Conservation (phyloP, 1,140 invertebrate genomes). For the Sitobion miscanthi region DNA sequence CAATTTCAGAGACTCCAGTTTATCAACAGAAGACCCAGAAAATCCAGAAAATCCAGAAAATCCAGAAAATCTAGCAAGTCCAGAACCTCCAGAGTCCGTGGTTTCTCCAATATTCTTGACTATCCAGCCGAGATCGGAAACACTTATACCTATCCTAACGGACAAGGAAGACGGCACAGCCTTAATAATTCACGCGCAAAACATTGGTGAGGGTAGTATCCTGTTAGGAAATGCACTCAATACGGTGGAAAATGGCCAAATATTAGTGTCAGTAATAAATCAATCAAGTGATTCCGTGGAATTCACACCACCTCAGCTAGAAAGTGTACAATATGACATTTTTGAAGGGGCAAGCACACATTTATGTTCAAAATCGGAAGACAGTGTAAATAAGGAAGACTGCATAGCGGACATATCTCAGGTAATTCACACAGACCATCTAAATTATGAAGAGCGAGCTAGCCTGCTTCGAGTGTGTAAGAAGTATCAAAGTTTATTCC, state of each 20-base stretch:
- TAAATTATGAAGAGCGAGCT: neutral
- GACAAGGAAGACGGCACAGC: neutral
- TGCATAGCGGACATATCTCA: too few relatives aligned
- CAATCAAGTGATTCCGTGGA: neutral
- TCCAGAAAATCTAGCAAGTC: neutral
- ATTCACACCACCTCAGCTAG: neutral
- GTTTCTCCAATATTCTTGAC: neutral
- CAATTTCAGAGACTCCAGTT: neutral
- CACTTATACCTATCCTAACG: neutral
- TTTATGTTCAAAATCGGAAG: neutral
- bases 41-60: neutral
- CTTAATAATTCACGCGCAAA: neutral
- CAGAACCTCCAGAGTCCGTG: too few relatives aligned
- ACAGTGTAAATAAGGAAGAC: too few relatives aligned
- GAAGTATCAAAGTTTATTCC: too few relatives aligned
- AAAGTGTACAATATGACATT: neutral
- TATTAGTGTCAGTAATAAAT: neutral
- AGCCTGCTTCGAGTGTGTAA: too few relatives aligned
- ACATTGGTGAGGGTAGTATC: neutral
- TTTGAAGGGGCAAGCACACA: neutral
- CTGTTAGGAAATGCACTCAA: neutral
- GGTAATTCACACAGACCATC: neutral
- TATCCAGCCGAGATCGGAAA: neutral
- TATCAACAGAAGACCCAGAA: neutral
- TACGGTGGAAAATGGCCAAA: neutral